Percentiles rank a stretch among this genome's conserved stretches.
These are phyloP conservation scores for Stenolophus ochropezus DNA, from an alignment of 2,888 invertebrate genomes.

Conservation along the genomic window DNA sequence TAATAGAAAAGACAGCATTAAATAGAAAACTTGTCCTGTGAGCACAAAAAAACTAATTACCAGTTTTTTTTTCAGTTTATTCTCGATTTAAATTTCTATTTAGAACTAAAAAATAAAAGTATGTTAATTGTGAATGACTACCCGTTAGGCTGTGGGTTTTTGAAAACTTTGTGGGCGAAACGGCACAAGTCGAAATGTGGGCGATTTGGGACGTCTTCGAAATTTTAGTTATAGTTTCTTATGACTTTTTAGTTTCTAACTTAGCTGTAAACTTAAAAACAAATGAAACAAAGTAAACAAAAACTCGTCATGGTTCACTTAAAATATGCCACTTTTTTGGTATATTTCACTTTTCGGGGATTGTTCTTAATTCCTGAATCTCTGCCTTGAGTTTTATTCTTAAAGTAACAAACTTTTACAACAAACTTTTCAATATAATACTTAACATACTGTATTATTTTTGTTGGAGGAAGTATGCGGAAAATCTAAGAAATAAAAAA, in stretches of 20 bases:
- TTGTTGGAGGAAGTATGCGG: too few relatives aligned
- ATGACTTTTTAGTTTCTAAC: not conserved
- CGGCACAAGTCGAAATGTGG: conserved; percentile 6
- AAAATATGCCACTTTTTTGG: conserved; percentile 28
- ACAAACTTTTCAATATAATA: too few relatives aligned
- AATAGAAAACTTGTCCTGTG: conserved; percentile 4
- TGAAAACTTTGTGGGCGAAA: not conserved
- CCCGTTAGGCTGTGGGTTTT: not conserved
- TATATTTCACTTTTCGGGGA: conserved; percentile 22
- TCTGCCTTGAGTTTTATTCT: too few relatives aligned
- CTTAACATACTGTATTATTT: too few relatives aligned
- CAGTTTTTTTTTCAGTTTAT: not conserved
- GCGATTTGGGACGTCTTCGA: not conserved
- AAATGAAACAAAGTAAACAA: not conserved
- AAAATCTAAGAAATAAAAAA: too few relatives aligned
- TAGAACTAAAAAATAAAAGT: not conserved
- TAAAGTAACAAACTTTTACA: too few relatives aligned
- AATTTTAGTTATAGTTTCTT: not conserved
- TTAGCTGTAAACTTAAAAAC: conserved; percentile 6
- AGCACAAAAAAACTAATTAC: conserved; percentile 31
- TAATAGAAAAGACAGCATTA: conserved; percentile 25
- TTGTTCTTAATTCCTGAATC: not conserved
- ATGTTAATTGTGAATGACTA: not conserved
- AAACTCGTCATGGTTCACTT: conserved; percentile 14
- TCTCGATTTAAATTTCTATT: conserved; percentile 28